phyloP scores from a whole-genome alignment of 2,888 invertebrate species.

The Sesia apiformis region DNA sequence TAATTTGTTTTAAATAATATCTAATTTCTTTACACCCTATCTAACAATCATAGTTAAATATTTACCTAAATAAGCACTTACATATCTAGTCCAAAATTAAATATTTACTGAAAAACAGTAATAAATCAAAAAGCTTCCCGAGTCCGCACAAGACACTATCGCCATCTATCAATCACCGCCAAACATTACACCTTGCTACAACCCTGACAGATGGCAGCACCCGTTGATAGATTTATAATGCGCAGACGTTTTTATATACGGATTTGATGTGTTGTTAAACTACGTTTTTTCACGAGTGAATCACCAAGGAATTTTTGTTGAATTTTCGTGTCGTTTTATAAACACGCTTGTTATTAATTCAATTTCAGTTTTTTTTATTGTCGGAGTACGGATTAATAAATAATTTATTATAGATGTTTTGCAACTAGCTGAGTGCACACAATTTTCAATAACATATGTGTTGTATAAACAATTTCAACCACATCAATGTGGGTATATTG shows the following conservation, averaged over 20 bases:
- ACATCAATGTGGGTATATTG: too few relatives aligned
- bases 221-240: constrained; percentile 49
- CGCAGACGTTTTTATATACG: constrained; percentile 50
- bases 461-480: too few relatives aligned
- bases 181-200: constrained; percentile 54
- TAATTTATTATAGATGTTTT: too few relatives aligned
- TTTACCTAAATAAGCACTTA: not conserved
- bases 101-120: not conserved
- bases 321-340: too few relatives aligned
- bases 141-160: constrained; percentile 22
- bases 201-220: constrained; percentile 63
- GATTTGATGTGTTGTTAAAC: constrained; percentile 47
- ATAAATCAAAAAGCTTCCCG: constrained; percentile 13
- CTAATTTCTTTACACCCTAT: too few relatives aligned
- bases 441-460: too few relatives aligned
- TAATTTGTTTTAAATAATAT: too few relatives aligned
- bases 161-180: constrained; percentile 63
- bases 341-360: too few relatives aligned
- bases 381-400: too few relatives aligned
- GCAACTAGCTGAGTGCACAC: too few relatives aligned
- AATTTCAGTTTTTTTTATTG: too few relatives aligned
- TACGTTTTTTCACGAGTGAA: constrained; percentile 9
- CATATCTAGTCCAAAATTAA: not conserved
- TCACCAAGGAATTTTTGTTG: too few relatives aligned
- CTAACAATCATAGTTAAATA: not conserved